Base-by-base conservation (phyloP, 1,140 invertebrate genomes). In the Drosophila watanabei region DNA sequence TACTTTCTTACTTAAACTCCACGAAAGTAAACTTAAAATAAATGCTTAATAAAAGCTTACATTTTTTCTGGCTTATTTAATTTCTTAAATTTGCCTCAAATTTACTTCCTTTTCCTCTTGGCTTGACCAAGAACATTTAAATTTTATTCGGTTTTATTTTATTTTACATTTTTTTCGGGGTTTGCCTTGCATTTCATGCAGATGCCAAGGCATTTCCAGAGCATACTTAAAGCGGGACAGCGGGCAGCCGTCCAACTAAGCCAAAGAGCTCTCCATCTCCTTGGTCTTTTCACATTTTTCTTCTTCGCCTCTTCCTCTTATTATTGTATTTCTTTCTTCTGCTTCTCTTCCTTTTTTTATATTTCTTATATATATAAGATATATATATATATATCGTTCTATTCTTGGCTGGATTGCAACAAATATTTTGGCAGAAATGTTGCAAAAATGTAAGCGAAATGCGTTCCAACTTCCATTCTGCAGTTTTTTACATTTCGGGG, bases 371-470 rank as follows among this genome's bases (percentile, higher is more conserved):
- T 51, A 48, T 49, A n/a, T 20, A 20, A n/a, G n/a, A n/a, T 35
- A 2, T 20, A 35, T 18, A 6, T 16, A 54, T 54, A 56, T 37
- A 56, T 37, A 24, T 30, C 30, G 6, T 51, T 41, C 33, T 39
- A 41, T 73, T 73, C 24, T 72, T 60, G 45, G 49, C 72, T 58
- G 75, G 61, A 77, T 51, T 77, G 75, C 75, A 77, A 76, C 72
- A 78, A 78, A 78, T 78, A 78, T 78, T 78, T 78, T 78, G 64
- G 75, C 68, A 82, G 80, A 77, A 87, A 82, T 87, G 79, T 87
- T 70, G 82, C 82, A 68, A 83, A 83, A 80, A 88, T 87, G 80
- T 88, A 61, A 77, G 77, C 84, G 80, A 86, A 80, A 70, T 82
- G 82, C 80, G 75, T 70, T 66, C 20, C 54, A 37, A 72, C 41